A percentile compares a stretch with the other conserved stretches of the same genome.
These are phyloP conservation scores for Odontophorus gujanensis DNA, from an alignment of 2,113 vertebrate species.

Conservation along the genomic window DNA sequence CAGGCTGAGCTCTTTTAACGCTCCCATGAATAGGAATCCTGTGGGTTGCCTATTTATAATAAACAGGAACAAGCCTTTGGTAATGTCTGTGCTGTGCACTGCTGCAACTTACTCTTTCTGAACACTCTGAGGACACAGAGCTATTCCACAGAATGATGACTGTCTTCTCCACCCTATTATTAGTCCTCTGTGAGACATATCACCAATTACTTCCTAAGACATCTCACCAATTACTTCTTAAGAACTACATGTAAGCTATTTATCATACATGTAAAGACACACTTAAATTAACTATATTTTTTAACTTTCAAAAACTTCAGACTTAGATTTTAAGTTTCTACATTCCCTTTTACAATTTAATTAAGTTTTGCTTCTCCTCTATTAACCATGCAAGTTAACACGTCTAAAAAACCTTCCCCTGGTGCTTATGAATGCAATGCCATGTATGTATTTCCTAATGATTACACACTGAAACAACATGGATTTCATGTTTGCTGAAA, in stretches of 20 bases:
- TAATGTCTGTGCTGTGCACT: background rate
- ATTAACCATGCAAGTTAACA: background rate
- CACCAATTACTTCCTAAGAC: background rate
- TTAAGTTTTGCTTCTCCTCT: background rate
- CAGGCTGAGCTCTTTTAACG: background rate
- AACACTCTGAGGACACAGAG: background rate
- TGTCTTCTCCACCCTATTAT: background rate
- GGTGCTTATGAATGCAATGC: background rate
- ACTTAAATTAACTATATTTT: background rate
- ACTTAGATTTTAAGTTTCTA: background rate
- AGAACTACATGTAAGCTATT: background rate
- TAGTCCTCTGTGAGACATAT: background rate
- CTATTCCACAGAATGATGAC: background rate
- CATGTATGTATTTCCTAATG: background rate
- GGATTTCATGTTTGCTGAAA: background rate
- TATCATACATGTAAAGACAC: background rate
- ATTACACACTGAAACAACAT: background rate
- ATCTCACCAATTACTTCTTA: background rate
- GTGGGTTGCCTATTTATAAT: background rate
- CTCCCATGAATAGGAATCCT: background rate
- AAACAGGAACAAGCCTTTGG: background rate
- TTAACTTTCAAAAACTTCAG: background rate
- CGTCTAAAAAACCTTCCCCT: background rate
- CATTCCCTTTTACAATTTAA: background rate
- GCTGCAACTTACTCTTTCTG: background rate